phyloP scores from a whole-genome alignment of 2,113 vertebrate genomes.

The Gadus chalcogrammus region DNA sequence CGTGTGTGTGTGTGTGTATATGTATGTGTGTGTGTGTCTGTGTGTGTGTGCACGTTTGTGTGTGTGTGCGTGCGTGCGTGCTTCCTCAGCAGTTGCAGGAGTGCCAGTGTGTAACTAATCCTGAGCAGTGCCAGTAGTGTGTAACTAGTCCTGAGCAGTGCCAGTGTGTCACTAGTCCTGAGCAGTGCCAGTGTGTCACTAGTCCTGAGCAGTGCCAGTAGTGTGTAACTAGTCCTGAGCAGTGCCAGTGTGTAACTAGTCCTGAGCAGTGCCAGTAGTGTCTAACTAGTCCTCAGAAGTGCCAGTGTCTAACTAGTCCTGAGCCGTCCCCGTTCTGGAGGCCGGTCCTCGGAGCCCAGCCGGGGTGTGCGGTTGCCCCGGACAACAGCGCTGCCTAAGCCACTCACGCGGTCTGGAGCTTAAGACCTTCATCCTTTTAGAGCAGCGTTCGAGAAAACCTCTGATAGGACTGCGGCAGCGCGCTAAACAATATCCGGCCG shows the following conservation, averaged over 20 bases:
- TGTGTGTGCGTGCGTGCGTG: neutral
- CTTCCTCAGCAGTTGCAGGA: slow-evolving; percentile 1
- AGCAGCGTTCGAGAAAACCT: slow-evolving; percentile 24
- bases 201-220: slow-evolving; percentile 48
- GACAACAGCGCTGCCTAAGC: slow-evolving; percentile 70
- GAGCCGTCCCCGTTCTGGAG: slow-evolving; percentile 54
- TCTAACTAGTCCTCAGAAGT: no score
- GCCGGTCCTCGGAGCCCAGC: slow-evolving; percentile 51
- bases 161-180: no score
- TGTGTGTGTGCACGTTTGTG: slow-evolving; percentile 2
- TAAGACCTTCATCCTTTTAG: neutral
- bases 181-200: slow-evolving; percentile 52
- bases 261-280: slow-evolving; percentile 51
- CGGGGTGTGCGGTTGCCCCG: slow-evolving; percentile 71
- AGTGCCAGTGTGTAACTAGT: slow-evolving; percentile 49
- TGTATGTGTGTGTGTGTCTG: no score
- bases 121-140: no score
- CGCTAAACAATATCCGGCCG: slow-evolving; percentile 36
- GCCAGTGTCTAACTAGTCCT: slow-evolving; percentile 47
- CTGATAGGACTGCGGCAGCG: slow-evolving; percentile 49
- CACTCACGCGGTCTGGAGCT: no score
- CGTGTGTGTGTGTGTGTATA: no score
- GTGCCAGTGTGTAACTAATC: no score
- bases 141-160: slow-evolving; percentile 51
- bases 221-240: no score